phyloP scores from a whole-genome alignment of 2,888 invertebrate species.

The Pecten maximus region DNA sequence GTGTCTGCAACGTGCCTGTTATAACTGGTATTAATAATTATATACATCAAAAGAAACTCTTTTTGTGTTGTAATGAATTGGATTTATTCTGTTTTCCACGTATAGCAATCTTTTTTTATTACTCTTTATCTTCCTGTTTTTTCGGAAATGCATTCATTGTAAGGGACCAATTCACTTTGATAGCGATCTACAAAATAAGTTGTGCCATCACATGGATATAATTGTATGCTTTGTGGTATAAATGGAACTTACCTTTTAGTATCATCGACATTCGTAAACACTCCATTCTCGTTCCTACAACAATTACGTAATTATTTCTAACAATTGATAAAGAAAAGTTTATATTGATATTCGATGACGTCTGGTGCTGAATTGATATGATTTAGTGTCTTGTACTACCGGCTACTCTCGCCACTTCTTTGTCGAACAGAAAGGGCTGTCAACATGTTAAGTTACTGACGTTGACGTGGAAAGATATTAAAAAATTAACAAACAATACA shows the following conservation, averaged over 20 bases:
- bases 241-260: background rate
- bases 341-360: background rate
- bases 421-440: background rate
- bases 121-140: too few relatives aligned
- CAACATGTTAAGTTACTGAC: too few relatives aligned
- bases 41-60: too few relatives aligned
- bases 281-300: background rate
- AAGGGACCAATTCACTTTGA: background rate
- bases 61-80: background rate
- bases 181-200: background rate
- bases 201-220: background rate
- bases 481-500: too few relatives aligned
- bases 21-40: too few relatives aligned
- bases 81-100: too few relatives aligned
- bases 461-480: too few relatives aligned
- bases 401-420: background rate
- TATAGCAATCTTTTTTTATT: too few relatives aligned
- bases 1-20: too few relatives aligned
- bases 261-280: background rate
- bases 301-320: background rate
- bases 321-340: background rate
- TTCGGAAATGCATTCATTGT: background rate
- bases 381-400: background rate
- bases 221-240: background rate
- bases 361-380: background rate